Evolutionary conservation across 1,140 invertebrate species (phyloP).

Genomic region (Diuraphis noxia): DNA sequence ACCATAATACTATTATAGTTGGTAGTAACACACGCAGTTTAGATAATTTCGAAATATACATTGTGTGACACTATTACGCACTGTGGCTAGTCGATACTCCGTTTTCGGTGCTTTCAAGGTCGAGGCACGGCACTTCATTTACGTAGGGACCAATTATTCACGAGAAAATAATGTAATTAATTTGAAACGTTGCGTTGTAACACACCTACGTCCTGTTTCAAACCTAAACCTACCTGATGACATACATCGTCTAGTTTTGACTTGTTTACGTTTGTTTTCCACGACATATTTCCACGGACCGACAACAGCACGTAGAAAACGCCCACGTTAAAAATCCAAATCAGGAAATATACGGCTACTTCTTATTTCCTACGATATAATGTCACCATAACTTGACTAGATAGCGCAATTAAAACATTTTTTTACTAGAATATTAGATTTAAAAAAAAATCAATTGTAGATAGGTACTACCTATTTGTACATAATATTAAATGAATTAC

Average conservation of each 20-base stretch:
- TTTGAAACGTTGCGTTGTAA: not conserved
- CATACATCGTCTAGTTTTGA: conserved; percentile 24
- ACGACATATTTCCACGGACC: not conserved
- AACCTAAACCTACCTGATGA: not conserved
- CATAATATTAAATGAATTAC: too few species aligned
- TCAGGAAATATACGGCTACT: not conserved
- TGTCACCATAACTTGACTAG: not conserved
- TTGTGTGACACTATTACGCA: not conserved
- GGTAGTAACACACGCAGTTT: not conserved
- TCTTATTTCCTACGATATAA: not conserved
- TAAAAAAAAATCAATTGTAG: not conserved
- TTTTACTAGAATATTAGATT: not conserved
- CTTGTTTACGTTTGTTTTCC: conserved; percentile 24
- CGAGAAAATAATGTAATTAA: conserved; percentile 26
- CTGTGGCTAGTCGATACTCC: not conserved
- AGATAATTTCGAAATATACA: not conserved
- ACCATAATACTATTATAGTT: not conserved
- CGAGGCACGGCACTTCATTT: conserved; percentile 9
- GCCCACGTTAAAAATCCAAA: conserved; percentile 28
- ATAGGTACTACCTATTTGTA: too few species aligned
- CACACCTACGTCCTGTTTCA: not conserved
- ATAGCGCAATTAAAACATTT: not conserved
- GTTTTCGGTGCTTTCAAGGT: conserved; percentile 13
- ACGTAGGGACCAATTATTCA: not conserved
- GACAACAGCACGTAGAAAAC: conserved; percentile 10